Conservation (phyloP, 2,888 invertebrate species). For the Apotomis betuletana region DNA sequence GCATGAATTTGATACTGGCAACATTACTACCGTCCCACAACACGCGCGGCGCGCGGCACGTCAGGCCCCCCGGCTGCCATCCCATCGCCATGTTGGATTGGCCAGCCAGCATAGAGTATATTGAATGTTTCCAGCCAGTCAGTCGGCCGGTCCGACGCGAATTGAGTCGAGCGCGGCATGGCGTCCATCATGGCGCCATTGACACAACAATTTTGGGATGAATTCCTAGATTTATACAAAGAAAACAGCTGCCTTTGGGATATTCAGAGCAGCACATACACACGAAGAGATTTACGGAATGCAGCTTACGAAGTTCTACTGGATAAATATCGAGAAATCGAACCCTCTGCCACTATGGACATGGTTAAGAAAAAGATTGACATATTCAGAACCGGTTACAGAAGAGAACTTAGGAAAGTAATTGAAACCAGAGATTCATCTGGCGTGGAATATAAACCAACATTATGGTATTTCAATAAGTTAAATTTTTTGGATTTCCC, state of each 20-base stretch:
- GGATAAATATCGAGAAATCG: constrained; percentile 33
- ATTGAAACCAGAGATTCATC: constrained; percentile 8
- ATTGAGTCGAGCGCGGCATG: constrained; percentile 16
- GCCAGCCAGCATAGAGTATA: no score
- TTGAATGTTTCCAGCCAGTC: no score
- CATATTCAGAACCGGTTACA: constrained; percentile 37
- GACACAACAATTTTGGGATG: constrained; percentile 22
- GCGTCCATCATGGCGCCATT: neutral
- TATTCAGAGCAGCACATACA: constrained; percentile 19
- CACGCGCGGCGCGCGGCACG: neutral
- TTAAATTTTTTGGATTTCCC: constrained; percentile 31
- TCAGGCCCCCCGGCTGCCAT: constrained; percentile 34
- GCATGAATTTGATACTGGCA: constrained; percentile 1
- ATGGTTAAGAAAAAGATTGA: constrained; percentile 42
- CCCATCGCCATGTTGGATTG: constrained; percentile 1
- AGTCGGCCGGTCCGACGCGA: neutral
- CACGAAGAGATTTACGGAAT: constrained; percentile 27
- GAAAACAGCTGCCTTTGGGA: constrained; percentile 39
- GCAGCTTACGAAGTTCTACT: constrained; percentile 32
- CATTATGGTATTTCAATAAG: constrained; percentile 40
- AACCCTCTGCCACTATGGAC: constrained; percentile 30
- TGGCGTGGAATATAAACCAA: constrained; percentile 27
- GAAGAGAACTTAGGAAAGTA: constrained; percentile 37
- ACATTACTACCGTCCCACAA: neutral
- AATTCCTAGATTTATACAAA: constrained; percentile 37